Conservation (phyloP, 2,888 invertebrate genomes). For the Iselma pallidipennis region DNA sequence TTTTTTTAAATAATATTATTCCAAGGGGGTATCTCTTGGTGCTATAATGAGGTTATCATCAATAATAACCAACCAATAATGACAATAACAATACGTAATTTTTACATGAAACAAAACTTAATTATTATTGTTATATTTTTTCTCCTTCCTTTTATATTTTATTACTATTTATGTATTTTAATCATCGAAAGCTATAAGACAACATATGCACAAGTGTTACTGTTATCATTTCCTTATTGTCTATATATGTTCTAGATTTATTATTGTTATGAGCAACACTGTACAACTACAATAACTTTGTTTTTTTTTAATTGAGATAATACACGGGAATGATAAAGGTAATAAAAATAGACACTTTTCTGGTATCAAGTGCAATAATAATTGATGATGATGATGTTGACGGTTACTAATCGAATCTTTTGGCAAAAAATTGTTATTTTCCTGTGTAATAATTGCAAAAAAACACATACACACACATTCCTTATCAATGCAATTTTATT, state of each 20-base stretch:
- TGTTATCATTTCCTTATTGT: neutral
- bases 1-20: neutral
- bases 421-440: neutral
- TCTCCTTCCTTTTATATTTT: neutral
- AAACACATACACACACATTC: neutral
- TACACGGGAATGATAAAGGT: neutral
- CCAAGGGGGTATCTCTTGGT: constrained; percentile 10
- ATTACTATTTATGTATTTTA: no score
- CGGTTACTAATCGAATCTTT: neutral
- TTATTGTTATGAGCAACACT: neutral
- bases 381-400: neutral
- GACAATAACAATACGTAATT: constrained; percentile 8
- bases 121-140: neutral
- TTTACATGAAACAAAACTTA: neutral
- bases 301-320: neutral
- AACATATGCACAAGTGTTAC: no score
- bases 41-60: constrained; percentile 18
- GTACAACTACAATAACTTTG: neutral
- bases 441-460: neutral
- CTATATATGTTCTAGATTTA: neutral
- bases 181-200: no score
- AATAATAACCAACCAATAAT: neutral
- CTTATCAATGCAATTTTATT: no score
- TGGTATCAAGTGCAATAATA: neutral
- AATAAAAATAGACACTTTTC: neutral